A percentile compares a stretch with the other conserved stretches of the same genome.
Conservation (phyloP, 2,888 invertebrate genomes). For the Limnephilus rhombicus region DNA sequence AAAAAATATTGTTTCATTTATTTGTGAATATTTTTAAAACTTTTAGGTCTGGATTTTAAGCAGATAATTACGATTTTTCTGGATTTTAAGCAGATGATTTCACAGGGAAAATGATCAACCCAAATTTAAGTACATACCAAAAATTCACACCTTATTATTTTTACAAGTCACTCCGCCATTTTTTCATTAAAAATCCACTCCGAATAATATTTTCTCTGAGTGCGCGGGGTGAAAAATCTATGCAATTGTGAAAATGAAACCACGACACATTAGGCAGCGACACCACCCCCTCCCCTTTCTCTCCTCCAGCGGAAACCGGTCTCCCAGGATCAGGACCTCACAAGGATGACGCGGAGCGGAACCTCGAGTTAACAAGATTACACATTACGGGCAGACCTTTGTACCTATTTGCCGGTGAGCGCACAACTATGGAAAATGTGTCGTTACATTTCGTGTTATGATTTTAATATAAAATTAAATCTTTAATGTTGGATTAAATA, state of each 20-base stretch:
- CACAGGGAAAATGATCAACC: background rate
- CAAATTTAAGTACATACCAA: background rate
- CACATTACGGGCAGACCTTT: conserved; percentile 44
- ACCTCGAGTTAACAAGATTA: conserved; percentile 45
- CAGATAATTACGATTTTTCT: background rate
- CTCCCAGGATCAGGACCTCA: background rate
- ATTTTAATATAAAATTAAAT: too few species aligned
- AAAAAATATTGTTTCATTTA: too few species aligned
- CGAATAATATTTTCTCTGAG: conserved; percentile 27
- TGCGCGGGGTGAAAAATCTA: conserved; percentile 47
- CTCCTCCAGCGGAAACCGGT: background rate
- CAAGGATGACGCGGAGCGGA: background rate
- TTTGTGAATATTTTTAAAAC: too few species aligned
- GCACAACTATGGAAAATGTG: background rate
- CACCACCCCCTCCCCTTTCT: background rate
- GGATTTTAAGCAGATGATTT: background rate
- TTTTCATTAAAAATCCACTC: conserved; percentile 56
- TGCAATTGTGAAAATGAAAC: conserved; percentile 55
- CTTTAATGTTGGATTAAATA: too few species aligned
- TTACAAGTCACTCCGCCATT: conserved; percentile 35
- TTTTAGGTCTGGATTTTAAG: background rate
- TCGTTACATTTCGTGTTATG: background rate
- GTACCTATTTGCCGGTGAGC: background rate
- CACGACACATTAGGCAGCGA: conserved; percentile 53
- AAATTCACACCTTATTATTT: background rate